A percentile compares a stretch with the other conserved stretches of the same genome.
These are phyloP conservation scores for Microtus richardsoni DNA, from an alignment of 2,113 vertebrate genomes.

Conservation along the genomic window DNA sequence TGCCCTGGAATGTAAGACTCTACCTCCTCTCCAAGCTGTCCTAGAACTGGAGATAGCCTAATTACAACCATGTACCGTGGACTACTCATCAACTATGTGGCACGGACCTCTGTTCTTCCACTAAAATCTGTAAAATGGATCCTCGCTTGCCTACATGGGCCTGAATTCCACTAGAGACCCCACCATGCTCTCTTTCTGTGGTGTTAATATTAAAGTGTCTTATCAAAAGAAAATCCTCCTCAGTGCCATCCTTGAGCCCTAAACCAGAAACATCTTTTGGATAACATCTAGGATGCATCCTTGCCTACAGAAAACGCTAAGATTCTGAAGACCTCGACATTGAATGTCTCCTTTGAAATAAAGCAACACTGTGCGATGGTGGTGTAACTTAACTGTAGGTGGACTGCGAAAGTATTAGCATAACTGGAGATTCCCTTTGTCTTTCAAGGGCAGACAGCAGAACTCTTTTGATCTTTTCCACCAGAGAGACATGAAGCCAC, in stretches of 20 bases:
- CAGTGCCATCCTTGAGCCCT: background rate
- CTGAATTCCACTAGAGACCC: too few species aligned
- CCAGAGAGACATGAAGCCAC: background rate
- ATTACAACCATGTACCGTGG: too few species aligned
- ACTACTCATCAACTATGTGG: background rate
- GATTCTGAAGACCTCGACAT: background rate
- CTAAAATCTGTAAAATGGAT: background rate
- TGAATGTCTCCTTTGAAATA: background rate
- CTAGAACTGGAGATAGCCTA: background rate
- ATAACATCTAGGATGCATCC: fast-evolving
- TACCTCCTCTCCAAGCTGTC: too few species aligned
- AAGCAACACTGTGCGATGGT: background rate
- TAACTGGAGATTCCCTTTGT: background rate
- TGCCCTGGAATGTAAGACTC: background rate
- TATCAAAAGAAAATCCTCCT: background rate
- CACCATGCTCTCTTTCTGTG: background rate
- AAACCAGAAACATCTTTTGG: background rate
- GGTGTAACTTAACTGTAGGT: background rate
- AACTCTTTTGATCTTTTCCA: background rate
- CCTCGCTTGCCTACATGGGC: background rate
- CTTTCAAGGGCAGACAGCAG: background rate
- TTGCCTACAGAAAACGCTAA: background rate
- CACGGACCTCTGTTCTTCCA: too few species aligned
- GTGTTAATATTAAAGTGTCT: background rate
- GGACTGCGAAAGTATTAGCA: background rate